Evolutionary conservation across 2,797 vertebrate species (phyloP), one percentile per base, ranked within the genome.

Genomic region (Myotis findleyi): DNA sequence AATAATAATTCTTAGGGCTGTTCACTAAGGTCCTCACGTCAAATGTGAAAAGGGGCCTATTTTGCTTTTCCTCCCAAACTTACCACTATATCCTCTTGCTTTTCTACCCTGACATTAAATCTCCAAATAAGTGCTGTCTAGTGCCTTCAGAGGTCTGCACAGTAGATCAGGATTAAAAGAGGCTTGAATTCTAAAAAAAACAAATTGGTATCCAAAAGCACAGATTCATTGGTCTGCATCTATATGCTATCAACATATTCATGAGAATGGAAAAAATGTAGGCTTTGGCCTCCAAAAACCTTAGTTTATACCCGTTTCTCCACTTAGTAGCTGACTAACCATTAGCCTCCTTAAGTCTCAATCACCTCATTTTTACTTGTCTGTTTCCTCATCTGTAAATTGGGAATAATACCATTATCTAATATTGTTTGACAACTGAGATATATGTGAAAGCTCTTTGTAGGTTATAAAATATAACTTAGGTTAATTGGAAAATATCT

Each of bases 41-140:
- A 89, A 72, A 12, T 69, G 86, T 53, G 49, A 89, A 96, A 91
- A 87, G 85, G 13, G 12, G 5, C 5, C 62, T 83, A 51, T 72
- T 88, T 8, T 77, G 21, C 13, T 87, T 55, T 91, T 64, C 13
- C 20, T 95, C 66, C 25, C n/a, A 47, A 36, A 62, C 38, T 72
- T 69, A 68, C 12, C 44, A 79, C 1, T 59, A 25, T 33, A 30
- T 69, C 49, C n/a, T 62, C 27, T 2, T 89, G 18, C 23, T 12
- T 27, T 83, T 92, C 41, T 88, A n/a, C 47, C 30, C 62, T 92
- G 44, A 92, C 9, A 51, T n/a, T 2, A 82, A 76, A 85, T 77
- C 38, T 72, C 41, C 16, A 72, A 59, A 8, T 25, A 73, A 66
- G 53, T 7, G 79, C 12, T 4, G 62, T 57, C 21, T 53, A 38